Percentiles rank a stretch among this genome's conserved stretches.
Evolutionary conservation across 2,888 invertebrate species (phyloP).

Genomic region (Caenorhabditis japonica): DNA sequence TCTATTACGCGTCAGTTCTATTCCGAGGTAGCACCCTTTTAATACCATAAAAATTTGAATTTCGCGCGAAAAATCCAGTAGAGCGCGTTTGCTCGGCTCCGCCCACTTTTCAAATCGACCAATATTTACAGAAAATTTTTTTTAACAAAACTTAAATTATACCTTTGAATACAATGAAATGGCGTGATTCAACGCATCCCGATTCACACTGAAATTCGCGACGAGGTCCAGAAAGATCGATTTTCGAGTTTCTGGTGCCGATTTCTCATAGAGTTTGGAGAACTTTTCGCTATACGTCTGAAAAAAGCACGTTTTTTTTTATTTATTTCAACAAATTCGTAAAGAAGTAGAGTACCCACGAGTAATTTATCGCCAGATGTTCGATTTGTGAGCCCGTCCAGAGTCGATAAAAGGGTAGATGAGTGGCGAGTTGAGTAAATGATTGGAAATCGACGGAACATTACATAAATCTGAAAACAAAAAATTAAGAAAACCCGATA

Average conservation of each 20-base stretch:
- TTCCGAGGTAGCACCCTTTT: no score
- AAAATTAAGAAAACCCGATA: neutral
- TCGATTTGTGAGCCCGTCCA: conserved; percentile 46
- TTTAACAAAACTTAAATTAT: no score
- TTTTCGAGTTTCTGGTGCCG: conserved; percentile 36
- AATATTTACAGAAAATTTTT: no score
- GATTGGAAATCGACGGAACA: conserved; percentile 29
- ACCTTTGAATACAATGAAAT: conserved; percentile 62
- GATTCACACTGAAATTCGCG: conserved; percentile 62
- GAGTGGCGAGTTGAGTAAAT: conserved; percentile 18
- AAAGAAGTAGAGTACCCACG: no score
- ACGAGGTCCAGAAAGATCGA: conserved; percentile 55
- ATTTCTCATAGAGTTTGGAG: conserved; percentile 41
- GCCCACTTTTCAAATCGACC: no score
- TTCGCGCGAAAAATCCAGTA: no score
- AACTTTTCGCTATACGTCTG: conserved; percentile 55
- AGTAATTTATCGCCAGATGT: conserved; percentile 53
- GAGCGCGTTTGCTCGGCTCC: no score
- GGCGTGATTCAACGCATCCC: conserved; percentile 61
- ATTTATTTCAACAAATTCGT: no score
- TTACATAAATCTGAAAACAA: conserved; percentile 29
- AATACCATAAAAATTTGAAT: no score
- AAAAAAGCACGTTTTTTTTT: conserved; percentile 7
- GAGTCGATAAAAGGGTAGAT: conserved; percentile 20
- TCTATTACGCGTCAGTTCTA: no score